Evolutionary conservation across 1,140 invertebrate genomes (phyloP).

Genomic region (Epicauta chinensis): DNA sequence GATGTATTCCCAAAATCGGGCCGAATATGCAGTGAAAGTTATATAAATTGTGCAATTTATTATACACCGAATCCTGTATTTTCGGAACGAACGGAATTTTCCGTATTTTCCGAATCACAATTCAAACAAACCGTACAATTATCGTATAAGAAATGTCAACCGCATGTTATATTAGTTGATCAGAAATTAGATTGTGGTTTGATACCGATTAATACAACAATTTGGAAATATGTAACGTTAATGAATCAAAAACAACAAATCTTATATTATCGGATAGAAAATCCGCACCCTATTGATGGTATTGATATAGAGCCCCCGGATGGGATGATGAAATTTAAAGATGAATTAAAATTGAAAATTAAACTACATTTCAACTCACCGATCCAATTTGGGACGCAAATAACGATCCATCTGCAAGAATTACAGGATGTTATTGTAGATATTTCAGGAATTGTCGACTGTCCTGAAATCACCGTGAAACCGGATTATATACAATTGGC

Average conservation of each 20-base stretch:
- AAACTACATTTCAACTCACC: slow-evolving; percentile 5
- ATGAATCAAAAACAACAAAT: slow-evolving; percentile 18
- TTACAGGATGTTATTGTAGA: slow-evolving; percentile 10
- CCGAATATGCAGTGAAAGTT: slow-evolving; percentile 14
- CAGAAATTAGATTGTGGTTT: slow-evolving; percentile 16
- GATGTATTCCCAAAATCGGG: slow-evolving; percentile 15
- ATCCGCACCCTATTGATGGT: slow-evolving; percentile 10
- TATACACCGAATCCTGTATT: slow-evolving; percentile 16
- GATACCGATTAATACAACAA: slow-evolving; percentile 21
- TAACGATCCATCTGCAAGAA: slow-evolving; percentile 14
- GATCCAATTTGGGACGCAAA: neutral
- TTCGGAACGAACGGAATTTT: slow-evolving; percentile 16
- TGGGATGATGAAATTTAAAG: slow-evolving; percentile 13
- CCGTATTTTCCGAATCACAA: slow-evolving; percentile 23
- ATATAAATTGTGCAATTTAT: slow-evolving; percentile 15
- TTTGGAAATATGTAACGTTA: slow-evolving; percentile 15
- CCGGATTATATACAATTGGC: slow-evolving; percentile 22
- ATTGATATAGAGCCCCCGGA: slow-evolving; percentile 14
- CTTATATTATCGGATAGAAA: slow-evolving; percentile 7
- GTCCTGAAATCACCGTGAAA: slow-evolving; percentile 11
- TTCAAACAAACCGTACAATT: slow-evolving; percentile 21
- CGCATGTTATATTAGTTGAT: slow-evolving; percentile 8
- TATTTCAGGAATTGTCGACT: slow-evolving; percentile 20
- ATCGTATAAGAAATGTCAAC: slow-evolving; percentile 11
- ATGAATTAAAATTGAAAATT: slow-evolving; percentile 16